phyloP scores from a whole-genome alignment of 2,113 vertebrate species.

The Phrynosoma blainvillii region DNA sequence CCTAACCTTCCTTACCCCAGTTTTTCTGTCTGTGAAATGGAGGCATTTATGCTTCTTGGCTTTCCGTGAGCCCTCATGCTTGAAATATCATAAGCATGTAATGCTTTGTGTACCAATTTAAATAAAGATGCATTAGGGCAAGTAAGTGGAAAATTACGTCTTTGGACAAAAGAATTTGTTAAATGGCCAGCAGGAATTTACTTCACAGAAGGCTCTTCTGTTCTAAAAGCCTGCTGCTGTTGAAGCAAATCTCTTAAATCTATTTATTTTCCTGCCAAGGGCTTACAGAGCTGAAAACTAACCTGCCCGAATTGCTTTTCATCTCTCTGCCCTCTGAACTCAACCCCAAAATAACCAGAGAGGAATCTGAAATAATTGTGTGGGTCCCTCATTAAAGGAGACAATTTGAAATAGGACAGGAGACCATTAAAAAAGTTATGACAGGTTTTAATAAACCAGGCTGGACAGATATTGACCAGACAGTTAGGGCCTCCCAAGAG shows the following conservation, averaged over 20 bases:
- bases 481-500: no score
- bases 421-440: not conserved
- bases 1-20: constrained; percentile 3
- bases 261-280: constrained; percentile 36
- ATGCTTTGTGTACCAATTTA: constrained; percentile 3
- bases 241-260: constrained; percentile 30
- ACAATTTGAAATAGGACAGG: not conserved
- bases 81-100: constrained; percentile 43
- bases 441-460: not conserved
- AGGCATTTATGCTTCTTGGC: not conserved
- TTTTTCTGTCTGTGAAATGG: constrained; percentile 33
- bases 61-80: constrained; percentile 19
- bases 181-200: constrained; percentile 54
- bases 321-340: constrained; percentile 30
- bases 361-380: constrained; percentile 32
- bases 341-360: constrained; percentile 41
- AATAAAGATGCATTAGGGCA: constrained; percentile 51
- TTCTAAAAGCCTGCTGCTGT: constrained; percentile 45
- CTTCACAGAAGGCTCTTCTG: constrained; percentile 40
- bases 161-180: constrained; percentile 44
- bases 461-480: not conserved
- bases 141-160: constrained; percentile 44
- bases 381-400: constrained; percentile 2
- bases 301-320: constrained; percentile 38
- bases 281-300: constrained; percentile 34